Percentiles rank a stretch among this genome's conserved stretches.
These are phyloP conservation scores for Herpetotheres cachinnans DNA, from an alignment of 2,113 vertebrate genomes.

Conservation along the genomic window DNA sequence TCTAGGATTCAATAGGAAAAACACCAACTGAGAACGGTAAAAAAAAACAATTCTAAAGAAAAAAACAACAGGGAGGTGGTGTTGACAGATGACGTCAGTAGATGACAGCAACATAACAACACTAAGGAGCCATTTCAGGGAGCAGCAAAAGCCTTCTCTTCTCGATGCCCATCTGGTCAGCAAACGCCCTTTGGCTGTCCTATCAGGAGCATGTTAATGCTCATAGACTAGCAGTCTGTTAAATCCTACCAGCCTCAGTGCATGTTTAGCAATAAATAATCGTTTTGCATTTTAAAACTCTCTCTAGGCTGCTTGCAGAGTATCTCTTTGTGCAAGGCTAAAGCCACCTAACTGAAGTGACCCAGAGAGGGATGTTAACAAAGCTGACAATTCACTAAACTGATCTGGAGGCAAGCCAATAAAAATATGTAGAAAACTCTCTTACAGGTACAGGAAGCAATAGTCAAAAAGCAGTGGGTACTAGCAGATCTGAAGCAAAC, in stretches of 20 bases:
- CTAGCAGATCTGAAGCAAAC: neutral
- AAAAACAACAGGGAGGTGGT: neutral
- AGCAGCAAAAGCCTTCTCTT: neutral
- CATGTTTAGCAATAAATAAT: neutral
- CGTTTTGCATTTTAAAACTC: neutral
- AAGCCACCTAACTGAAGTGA: neutral
- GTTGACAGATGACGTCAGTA: neutral
- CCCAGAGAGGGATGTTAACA: neutral
- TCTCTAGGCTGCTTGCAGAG: neutral
- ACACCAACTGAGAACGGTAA: neutral
- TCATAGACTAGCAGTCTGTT: neutral
- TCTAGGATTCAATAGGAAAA: neutral
- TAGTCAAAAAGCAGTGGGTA: neutral
- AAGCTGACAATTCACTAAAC: neutral
- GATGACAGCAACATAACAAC: neutral
- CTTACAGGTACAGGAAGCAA: neutral
- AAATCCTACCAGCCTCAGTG: neutral
- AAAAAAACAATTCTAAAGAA: neutral
- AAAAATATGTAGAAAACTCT: neutral
- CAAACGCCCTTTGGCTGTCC: neutral
- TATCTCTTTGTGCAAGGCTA: neutral
- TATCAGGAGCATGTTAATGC: no score
- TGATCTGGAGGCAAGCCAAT: neutral
- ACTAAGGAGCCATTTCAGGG: neutral
- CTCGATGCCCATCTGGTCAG: neutral